A percentile compares a stretch with the other conserved stretches of the same genome.
phyloP scores from a whole-genome alignment of 2,113 vertebrate species.

The Pao palembangensis region DNA sequence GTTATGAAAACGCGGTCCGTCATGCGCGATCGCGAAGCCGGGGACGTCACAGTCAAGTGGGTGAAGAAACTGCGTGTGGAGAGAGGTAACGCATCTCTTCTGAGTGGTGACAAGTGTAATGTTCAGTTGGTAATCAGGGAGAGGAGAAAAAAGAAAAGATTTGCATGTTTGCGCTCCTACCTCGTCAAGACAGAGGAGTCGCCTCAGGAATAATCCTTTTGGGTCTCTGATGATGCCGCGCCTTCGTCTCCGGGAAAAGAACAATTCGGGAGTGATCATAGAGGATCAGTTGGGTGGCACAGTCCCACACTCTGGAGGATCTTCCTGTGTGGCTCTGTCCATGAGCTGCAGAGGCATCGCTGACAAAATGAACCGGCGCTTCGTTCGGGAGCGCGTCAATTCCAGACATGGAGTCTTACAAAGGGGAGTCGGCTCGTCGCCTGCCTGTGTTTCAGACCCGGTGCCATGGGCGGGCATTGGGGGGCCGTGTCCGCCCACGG shows the following conservation, averaged over 20 bases:
- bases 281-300: conserved; percentile 29
- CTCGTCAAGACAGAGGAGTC: conserved; percentile 40
- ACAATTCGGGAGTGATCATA: conserved; percentile 23
- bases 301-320: conserved; percentile 55
- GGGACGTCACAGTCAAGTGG: background rate
- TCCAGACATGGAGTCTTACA: conserved; percentile 38
- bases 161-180: conserved; percentile 25
- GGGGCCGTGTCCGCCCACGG: too few species aligned
- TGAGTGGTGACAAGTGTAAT: conserved; percentile 27
- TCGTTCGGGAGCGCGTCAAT: conserved; percentile 43
- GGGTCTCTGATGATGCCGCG: conserved; percentile 13
- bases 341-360: conserved; percentile 63
- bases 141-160: conserved; percentile 15
- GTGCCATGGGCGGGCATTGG: too few species aligned
- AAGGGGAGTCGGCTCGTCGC: conserved; percentile 22
- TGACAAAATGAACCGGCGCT: conserved; percentile 54
- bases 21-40: background rate
- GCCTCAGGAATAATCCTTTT: conserved; percentile 45
- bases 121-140: conserved; percentile 37
- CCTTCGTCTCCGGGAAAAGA: conserved; percentile 8
- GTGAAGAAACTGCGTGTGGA: conserved; percentile 2
- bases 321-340: conserved; percentile 41
- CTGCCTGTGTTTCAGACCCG: background rate
- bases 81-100: background rate
- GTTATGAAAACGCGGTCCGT: conserved; percentile 16